Evolutionary conservation across 2,797 vertebrate species (phyloP), one percentile per base, ranked within the genome.

Genomic region (Phaenicophaeus curvirostris): DNA sequence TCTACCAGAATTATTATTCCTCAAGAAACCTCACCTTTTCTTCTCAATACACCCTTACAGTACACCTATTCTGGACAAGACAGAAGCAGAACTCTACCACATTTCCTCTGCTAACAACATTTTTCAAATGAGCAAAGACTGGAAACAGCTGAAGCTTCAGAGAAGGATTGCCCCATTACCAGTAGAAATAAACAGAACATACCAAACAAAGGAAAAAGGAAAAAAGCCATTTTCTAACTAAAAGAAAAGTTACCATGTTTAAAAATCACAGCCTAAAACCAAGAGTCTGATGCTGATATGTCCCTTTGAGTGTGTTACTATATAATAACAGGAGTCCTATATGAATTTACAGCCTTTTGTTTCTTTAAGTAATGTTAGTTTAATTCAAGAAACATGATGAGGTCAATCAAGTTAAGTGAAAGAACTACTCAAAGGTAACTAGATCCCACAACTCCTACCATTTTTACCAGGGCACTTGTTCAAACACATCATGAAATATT

Each of bases 401-500:
- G 25, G 65, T 88, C 39, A 91, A 21, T 2, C 27, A 39, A 85
- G 42, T 61, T 79, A 80, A 2, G 5, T 67, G 31, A 85, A 79
- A 76, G 44, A 88, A 76, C 35, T 16, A 73, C 20, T 14, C 12
- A 85, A 33, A 37, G 9, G 84, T 53, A 90, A 90, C 58, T 57
- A 74, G 71, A 95, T 93, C 87, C 93, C 67, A 85, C 1, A 0
- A 76, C 57, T 85, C 50, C 15, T 23, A 91, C 39, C 3, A 2
- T 51, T 85, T 91, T 89, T 91, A 95, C 24, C 39, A 63, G 76
- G 37, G 28, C 63, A 35, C 13, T 88, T 63, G 50, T 73, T 89
- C 63, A 94, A 95, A 67, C 27, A 42, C 15, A 28, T 2, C 85
- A 89, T 82, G 25, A 95, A 92, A 91, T 82, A 94, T 66, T 94